Evolutionary conservation across 64 coral and sea anemone species (phyloP).

Genomic region (Trachythela sp.): DNA sequence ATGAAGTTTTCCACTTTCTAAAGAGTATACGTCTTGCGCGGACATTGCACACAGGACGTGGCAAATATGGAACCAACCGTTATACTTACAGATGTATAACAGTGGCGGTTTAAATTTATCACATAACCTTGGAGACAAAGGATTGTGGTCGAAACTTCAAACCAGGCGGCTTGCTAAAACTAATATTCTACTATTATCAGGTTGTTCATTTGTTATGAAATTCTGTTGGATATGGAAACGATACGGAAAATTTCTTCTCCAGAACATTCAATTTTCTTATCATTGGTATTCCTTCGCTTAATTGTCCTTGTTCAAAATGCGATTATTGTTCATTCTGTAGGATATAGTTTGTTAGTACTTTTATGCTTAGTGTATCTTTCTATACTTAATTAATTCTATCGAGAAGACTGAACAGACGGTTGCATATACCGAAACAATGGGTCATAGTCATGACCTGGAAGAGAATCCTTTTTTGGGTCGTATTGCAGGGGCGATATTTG

Average conservation of each 20-base stretch:
- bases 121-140: no score
- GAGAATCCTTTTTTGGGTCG: neutral
- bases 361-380: neutral
- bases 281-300: neutral
- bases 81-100: no score
- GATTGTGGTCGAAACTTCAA: neutral
- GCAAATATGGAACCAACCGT: no score
- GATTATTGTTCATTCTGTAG: neutral
- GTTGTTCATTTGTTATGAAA: neutral
- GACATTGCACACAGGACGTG: no score
- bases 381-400: no score
- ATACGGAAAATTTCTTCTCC: neutral
- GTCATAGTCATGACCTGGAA: no score
- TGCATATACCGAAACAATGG: neutral
- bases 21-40: no score
- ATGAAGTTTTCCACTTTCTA: no score
- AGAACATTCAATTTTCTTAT: neutral
- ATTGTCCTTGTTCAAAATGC: neutral
- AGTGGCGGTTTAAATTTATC: no score
- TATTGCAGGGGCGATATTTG: neutral
- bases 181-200: slow-evolving; percentile 14
- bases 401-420: neutral
- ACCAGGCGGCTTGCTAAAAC: neutral
- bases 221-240: neutral
- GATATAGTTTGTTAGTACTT: neutral